Evolutionary conservation across 2,797 vertebrate genomes (phyloP).

Genomic region (Oceanodroma leucorhoa): DNA sequence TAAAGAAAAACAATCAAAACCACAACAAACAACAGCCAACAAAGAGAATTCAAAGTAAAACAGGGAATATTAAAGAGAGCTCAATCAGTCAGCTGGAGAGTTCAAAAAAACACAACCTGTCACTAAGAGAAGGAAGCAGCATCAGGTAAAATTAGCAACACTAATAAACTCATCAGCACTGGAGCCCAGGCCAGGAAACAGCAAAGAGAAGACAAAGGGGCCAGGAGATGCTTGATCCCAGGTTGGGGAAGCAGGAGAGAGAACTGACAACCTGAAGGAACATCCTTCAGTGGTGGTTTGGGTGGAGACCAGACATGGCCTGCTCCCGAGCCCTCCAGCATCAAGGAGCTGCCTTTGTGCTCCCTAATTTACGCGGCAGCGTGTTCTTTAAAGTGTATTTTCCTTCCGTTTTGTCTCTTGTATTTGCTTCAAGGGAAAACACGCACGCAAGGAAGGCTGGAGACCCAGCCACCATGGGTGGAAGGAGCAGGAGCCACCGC

Average conservation of each 20-base stretch:
- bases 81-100: constrained; percentile 42
- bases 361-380: neutral
- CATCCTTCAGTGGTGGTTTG: neutral
- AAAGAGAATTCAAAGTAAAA: constrained; percentile 36
- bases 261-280: neutral
- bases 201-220: neutral
- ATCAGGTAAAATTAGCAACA: constrained; percentile 59
- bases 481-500: neutral
- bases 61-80: constrained; percentile 28
- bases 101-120: constrained; percentile 36
- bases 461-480: neutral
- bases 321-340: neutral
- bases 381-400: neutral
- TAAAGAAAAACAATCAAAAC: neutral
- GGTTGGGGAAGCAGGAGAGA: neutral
- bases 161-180: constrained; percentile 36
- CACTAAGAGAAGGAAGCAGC: constrained; percentile 22
- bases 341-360: neutral
- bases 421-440: neutral
- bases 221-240: neutral
- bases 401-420: neutral
- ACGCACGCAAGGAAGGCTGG: neutral
- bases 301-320: neutral
- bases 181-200: neutral
- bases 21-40: constrained; percentile 20